Percentiles rank a stretch among this genome's conserved stretches.
Conservation (phyloP, 2,888 invertebrate genomes). For the Andrena camellia region DNA sequence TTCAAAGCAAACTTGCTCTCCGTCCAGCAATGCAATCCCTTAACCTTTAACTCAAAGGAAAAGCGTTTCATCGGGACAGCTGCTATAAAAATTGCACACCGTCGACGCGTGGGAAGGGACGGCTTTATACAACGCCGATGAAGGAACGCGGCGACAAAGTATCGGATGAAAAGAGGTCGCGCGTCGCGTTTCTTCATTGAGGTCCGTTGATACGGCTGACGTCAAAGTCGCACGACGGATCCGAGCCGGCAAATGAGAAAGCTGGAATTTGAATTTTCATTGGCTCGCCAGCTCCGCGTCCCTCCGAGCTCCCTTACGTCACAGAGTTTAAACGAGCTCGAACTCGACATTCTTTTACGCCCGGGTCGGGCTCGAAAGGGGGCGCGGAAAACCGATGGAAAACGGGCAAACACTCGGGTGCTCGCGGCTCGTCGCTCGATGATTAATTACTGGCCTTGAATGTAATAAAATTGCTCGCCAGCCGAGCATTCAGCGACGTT, state of each 20-base stretch:
- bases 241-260: background rate
- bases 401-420: slow-evolving; percentile 11
- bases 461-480: slow-evolving; percentile 42
- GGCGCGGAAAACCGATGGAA: slow-evolving; percentile 31
- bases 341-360: background rate
- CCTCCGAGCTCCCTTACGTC: slow-evolving; percentile 11
- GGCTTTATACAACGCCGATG: background rate
- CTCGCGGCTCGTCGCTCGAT: slow-evolving; percentile 29
- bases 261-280: slow-evolving; percentile 31
- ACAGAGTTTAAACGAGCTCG: slow-evolving; percentile 18
- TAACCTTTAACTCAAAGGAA: slow-evolving; percentile 1
- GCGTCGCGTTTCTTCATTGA: slow-evolving; percentile 28
- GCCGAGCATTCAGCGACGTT: slow-evolving; percentile 24
- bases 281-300: slow-evolving; percentile 14
- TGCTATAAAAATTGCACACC: background rate
- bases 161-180: slow-evolving; percentile 34
- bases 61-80: background rate
- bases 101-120: background rate
- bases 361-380: background rate
- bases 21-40: background rate
- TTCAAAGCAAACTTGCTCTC: background rate
- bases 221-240: slow-evolving; percentile 25
- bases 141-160: slow-evolving; percentile 26
- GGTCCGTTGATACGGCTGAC: slow-evolving; percentile 36
- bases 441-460: slow-evolving; percentile 54